A percentile compares a stretch with the other conserved stretches of the same genome.
phyloP scores from a whole-genome alignment of 2,797 vertebrate genomes.

The Sphenodon punctatus region DNA sequence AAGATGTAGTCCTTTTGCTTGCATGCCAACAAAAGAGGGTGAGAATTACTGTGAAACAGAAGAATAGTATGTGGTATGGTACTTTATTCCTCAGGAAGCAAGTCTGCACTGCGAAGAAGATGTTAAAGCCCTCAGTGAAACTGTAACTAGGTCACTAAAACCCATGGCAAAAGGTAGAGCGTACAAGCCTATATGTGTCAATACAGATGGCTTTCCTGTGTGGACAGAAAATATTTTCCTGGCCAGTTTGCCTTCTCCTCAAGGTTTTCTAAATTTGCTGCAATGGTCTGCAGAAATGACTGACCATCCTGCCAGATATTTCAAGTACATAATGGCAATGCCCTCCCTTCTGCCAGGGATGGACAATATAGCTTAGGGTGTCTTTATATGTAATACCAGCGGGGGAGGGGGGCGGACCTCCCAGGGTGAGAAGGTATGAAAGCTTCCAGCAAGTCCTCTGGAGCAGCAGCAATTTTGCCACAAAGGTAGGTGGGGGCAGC shows the following conservation, averaged over 20 bases:
- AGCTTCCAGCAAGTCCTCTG: no score
- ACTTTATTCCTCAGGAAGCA: slow-evolving; percentile 46
- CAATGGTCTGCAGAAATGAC: not conserved
- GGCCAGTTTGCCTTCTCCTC: not conserved
- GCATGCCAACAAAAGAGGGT: slow-evolving; percentile 49
- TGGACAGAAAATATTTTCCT: not conserved
- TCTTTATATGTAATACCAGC: no score
- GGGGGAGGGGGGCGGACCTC: no score
- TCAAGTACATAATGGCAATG: not conserved
- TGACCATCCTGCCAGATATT: not conserved
- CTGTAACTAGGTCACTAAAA: not conserved
- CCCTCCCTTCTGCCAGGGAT: no score
- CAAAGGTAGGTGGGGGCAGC: no score
- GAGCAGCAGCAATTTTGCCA: no score
- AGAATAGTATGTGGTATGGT: slow-evolving; percentile 41
- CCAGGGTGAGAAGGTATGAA: no score
- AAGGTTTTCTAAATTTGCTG: not conserved
- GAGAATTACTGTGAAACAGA: slow-evolving; percentile 48
- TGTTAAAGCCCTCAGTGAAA: slow-evolving; percentile 20
- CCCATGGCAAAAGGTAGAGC: not conserved
- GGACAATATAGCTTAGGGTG: no score
- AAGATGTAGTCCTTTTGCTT: slow-evolving; percentile 55
- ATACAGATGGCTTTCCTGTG: not conserved
- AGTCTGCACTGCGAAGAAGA: slow-evolving; percentile 30
- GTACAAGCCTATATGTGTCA: not conserved